A percentile compares a stretch with the other conserved stretches of the same genome.
Evolutionary conservation across 2,797 vertebrate genomes (phyloP).

Genomic region (Labroides dimidiatus): DNA sequence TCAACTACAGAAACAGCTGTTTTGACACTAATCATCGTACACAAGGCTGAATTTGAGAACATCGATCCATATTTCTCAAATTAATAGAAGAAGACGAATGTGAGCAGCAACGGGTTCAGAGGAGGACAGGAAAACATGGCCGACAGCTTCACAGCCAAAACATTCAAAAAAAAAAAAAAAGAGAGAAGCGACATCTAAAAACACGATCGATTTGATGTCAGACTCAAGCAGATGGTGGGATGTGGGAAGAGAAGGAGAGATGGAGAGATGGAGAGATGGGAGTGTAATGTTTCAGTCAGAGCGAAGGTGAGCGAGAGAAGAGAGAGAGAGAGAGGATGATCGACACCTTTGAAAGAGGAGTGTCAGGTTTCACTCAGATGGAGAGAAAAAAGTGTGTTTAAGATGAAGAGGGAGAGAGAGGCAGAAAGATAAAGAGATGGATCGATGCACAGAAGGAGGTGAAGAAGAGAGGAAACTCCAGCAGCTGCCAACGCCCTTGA

Average conservation of each 20-base stretch:
- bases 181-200: background rate
- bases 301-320: background rate
- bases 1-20: no score
- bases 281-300: slow-evolving; percentile 13
- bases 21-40: no score
- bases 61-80: background rate
- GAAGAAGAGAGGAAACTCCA: slow-evolving; percentile 34
- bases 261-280: slow-evolving; percentile 21
- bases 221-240: slow-evolving; percentile 42
- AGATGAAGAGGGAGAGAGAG: background rate
- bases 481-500: slow-evolving; percentile 48
- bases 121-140: slow-evolving; percentile 26
- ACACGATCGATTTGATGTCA: slow-evolving; percentile 33
- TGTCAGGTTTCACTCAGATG: slow-evolving; percentile 41
- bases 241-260: background rate
- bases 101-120: slow-evolving; percentile 6
- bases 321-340: slow-evolving; percentile 14
- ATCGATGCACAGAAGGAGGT: slow-evolving; percentile 16
- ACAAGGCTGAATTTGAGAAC: no score
- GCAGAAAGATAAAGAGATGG: background rate
- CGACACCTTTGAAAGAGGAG: slow-evolving; percentile 36
- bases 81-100: background rate
- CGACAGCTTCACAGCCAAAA: slow-evolving; percentile 24
- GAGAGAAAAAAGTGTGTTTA: slow-evolving; percentile 5
- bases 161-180: slow-evolving; percentile 9